Evolutionary conservation across 2,797 vertebrate genomes (phyloP), one percentile per base, ranked within the genome.

Genomic region (Sebastes kiyomatsui): DNA sequence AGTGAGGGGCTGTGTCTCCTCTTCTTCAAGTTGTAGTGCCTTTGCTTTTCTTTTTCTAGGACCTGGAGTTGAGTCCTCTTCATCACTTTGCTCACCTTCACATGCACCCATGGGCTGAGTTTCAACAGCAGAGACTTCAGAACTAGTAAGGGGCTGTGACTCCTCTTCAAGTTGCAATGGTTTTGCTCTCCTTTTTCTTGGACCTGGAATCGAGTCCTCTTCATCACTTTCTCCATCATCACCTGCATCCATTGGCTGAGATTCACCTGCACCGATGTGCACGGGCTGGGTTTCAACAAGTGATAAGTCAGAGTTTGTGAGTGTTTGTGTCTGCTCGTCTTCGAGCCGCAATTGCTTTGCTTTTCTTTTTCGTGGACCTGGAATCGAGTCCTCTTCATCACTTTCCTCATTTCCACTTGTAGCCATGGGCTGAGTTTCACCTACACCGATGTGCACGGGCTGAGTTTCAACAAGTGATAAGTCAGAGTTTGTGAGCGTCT

Each of bases 381-480:
- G 35, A 74, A 83, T 14, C 0, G 2, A 66, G 13, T 76, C 82
- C 54, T 90, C 87, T 2, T 77, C 72, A 42, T 85, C 61, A n/a
- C 79, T 88, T 79, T 90, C 88, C 69, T 87, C 79, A 30, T n/a
- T 27, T 5, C 52, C 84, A 82, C 78, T 67, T 70, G 75, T 49
- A 67, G 3, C 32, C 65, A 91, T 74, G 7, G 91, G 49, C 20
- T 90, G 88, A 32, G 78, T 88, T 72, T 88, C 81, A 59, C 25
- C 62, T 33, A 11, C 69, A 64, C 67, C 42, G 62, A 49, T 14
- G 23, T 35, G 58, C 25, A 87, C 64, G 68, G 38, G 13, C 2
- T 42, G 38, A 1, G 38, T 42, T 42, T 42, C 38, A 42, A 42
- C 38, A 42, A 42, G 14, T 42, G 38, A 42, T 42, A 42, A 42